Percentiles rank a stretch among this genome's conserved stretches.
Evolutionary conservation across 2,113 vertebrate species (phyloP).

Genomic region (Hypanus sabinus): DNA sequence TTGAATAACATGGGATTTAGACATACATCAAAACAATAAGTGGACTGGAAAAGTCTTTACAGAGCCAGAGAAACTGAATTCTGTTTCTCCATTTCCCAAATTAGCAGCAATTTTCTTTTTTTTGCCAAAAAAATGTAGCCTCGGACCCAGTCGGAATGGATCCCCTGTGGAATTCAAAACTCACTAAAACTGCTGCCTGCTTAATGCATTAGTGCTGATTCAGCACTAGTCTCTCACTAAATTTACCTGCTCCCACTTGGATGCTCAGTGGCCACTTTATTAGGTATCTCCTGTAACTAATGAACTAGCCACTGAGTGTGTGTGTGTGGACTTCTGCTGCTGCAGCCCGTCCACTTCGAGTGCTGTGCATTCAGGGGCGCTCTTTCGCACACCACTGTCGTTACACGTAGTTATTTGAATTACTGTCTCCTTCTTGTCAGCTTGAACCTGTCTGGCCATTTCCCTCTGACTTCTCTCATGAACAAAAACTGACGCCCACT

Average conservation of each 20-base stretch:
- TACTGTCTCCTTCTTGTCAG: too few relatives aligned
- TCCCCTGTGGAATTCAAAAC: neutral
- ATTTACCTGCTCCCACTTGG: neutral
- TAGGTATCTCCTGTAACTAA: too few relatives aligned
- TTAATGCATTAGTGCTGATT: neutral
- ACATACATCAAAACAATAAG: neutral
- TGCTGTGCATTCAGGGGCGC: too few relatives aligned
- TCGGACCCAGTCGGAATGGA: neutral
- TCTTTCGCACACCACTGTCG: too few relatives aligned
- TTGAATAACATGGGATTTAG: neutral
- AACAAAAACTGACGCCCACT: too few relatives aligned
- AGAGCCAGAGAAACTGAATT: neutral
- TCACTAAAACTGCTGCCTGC: neutral
- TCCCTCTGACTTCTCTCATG: too few relatives aligned
- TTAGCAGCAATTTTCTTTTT: constrained; percentile 30
- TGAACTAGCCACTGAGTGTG: too few relatives aligned
- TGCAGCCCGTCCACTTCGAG: too few relatives aligned
- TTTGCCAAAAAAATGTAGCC: constrained; percentile 28
- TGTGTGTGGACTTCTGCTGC: too few relatives aligned
- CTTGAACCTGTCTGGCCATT: too few relatives aligned
- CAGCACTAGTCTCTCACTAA: neutral
- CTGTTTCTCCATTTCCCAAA: neutral
- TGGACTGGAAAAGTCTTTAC: neutral
- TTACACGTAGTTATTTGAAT: too few relatives aligned
- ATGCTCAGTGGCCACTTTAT: too few relatives aligned